Evolutionary conservation across 1,140 invertebrate genomes (phyloP).

Genomic region (Drosophila ironensis): DNA sequence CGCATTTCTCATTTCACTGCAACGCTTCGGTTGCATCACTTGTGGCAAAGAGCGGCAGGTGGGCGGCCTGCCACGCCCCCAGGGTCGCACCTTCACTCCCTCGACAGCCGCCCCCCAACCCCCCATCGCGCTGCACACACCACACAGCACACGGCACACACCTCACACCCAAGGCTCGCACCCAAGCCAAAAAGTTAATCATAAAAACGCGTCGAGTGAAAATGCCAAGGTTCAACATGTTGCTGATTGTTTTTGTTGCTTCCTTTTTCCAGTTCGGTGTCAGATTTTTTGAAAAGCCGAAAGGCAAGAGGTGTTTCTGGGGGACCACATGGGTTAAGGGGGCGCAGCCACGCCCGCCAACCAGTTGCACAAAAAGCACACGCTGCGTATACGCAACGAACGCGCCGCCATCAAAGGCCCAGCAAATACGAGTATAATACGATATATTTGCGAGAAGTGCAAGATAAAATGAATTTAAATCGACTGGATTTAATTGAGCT

Average conservation of each 20-base stretch:
- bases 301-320: no score
- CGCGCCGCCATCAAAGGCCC: background rate
- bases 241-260: constrained; percentile 58
- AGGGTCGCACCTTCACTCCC: constrained; percentile 2
- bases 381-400: constrained; percentile 53
- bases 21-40: constrained; percentile 4
- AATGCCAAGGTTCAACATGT: constrained; percentile 68
- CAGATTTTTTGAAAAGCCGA: background rate
- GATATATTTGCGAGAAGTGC: no score
- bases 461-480: no score
- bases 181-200: constrained; percentile 52
- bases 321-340: no score
- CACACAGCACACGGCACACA: no score
- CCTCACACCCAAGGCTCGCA: no score
- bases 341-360: constrained; percentile 12
- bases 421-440: no score
- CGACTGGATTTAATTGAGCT: no score
- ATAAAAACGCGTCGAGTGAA: constrained; percentile 29
- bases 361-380: constrained; percentile 41
- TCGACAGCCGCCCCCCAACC: background rate
- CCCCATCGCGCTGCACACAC: constrained; percentile 3
- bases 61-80: constrained; percentile 12
- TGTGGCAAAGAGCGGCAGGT: constrained; percentile 10
- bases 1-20: constrained; percentile 38
- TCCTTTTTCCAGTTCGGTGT: background rate